Conservation (phyloP, 2,113 vertebrate species). For the Stegastes partitus region DNA sequence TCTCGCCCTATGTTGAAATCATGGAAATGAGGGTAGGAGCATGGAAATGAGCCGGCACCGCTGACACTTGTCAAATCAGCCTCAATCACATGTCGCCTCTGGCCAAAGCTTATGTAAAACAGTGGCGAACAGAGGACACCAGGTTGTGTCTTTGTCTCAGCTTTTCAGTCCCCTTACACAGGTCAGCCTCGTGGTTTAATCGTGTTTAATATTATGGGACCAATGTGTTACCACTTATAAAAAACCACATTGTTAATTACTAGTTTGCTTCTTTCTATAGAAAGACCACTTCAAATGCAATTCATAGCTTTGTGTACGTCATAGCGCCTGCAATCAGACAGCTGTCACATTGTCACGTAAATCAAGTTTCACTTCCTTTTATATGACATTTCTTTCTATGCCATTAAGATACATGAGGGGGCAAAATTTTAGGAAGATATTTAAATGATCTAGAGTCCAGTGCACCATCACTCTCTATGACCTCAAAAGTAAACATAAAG, state of each 20-base stretch:
- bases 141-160: slow-evolving; percentile 11
- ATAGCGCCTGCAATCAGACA: too few species aligned
- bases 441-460: too few species aligned
- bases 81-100: slow-evolving; percentile 22
- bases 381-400: too few species aligned
- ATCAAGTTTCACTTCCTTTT: too few species aligned
- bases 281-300: too few species aligned
- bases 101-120: slow-evolving; percentile 36
- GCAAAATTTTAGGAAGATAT: too few species aligned
- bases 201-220: not conserved
- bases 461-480: too few species aligned
- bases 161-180: not conserved
- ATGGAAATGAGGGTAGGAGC: slow-evolving; percentile 39
- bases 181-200: not conserved
- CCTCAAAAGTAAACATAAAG: too few species aligned
- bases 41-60: slow-evolving; percentile 42
- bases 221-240: not conserved
- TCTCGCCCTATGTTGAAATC: slow-evolving; percentile 29
- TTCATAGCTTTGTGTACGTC: too few species aligned
- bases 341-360: too few species aligned
- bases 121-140: not conserved
- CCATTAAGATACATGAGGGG: too few species aligned
- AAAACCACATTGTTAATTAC: not conserved
- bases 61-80: slow-evolving; percentile 54
- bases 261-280: not conserved